A percentile compares a stretch with the other conserved stretches of the same genome.
phyloP scores from a whole-genome alignment of 2,797 vertebrate species.

The Acrocephalus scirpaceus region DNA sequence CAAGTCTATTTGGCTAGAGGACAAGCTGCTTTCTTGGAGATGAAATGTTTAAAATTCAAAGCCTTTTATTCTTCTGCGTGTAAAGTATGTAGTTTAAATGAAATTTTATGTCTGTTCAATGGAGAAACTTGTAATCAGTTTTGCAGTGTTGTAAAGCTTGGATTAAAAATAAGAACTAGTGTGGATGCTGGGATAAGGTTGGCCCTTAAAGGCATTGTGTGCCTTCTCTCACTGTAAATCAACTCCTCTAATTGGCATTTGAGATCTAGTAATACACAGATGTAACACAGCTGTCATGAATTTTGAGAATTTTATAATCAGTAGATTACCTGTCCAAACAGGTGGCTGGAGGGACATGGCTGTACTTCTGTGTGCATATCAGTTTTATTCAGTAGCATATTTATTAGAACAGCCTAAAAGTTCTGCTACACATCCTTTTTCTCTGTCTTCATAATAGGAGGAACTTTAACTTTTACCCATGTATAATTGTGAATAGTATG shows the following conservation, averaged over 20 bases:
- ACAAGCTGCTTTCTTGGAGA: neutral
- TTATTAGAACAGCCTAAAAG: neutral
- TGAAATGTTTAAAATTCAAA: neutral
- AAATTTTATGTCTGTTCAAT: neutral
- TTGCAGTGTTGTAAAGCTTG: neutral
- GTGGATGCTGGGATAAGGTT: neutral
- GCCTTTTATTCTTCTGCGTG: neutral
- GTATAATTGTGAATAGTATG: neutral
- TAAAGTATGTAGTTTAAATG: neutral
- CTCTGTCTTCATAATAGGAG: neutral
- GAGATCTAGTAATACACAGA: neutral
- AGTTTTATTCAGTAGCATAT: neutral
- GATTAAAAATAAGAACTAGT: neutral
- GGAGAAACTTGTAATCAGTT: neutral
- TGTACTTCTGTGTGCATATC: neutral
- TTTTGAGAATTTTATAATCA: neutral
- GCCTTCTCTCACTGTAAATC: neutral
- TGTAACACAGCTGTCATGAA: neutral
- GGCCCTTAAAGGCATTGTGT: neutral
- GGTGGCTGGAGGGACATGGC: neutral
- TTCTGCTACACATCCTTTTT: neutral
- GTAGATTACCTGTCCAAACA: neutral
- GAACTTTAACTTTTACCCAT: neutral
- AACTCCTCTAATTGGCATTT: neutral
- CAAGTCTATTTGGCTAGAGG: neutral